phyloP scores from a whole-genome alignment of 2,888 invertebrate genomes.

The Troides oblongomaculatus region DNA sequence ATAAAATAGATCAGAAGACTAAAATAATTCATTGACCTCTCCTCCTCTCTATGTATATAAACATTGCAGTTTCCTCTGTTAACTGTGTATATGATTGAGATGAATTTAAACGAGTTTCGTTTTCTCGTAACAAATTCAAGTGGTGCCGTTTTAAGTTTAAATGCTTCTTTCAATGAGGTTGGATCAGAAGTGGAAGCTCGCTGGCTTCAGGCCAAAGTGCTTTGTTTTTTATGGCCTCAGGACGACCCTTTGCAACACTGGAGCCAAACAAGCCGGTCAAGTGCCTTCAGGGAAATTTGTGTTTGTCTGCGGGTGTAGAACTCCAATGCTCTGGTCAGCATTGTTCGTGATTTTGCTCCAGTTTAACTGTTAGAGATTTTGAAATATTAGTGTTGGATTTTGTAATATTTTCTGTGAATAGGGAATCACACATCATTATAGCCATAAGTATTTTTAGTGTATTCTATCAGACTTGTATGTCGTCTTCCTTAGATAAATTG shows the following conservation, averaged over 20 bases:
- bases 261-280: constrained; percentile 60
- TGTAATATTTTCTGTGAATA: background rate
- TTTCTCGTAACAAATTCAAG: constrained; percentile 58
- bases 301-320: constrained; percentile 43
- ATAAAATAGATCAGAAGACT: constrained; percentile 7
- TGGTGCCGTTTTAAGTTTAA: constrained; percentile 60
- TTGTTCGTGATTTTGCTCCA: constrained; percentile 26
- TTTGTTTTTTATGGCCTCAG: constrained; percentile 68
- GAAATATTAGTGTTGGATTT: background rate
- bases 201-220: constrained; percentile 73
- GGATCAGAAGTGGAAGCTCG: constrained; percentile 44
- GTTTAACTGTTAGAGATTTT: background rate
- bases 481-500: no score
- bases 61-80: constrained; percentile 7
- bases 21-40: constrained; percentile 16
- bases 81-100: constrained; percentile 22
- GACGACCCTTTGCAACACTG: constrained; percentile 50
- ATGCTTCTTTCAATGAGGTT: constrained; percentile 69
- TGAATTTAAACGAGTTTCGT: constrained; percentile 34
- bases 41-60: constrained; percentile 9
- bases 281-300: constrained; percentile 47
- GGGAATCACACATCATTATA: background rate
- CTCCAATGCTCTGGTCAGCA: constrained; percentile 36
- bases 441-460: background rate
- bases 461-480: background rate